Evolutionary conservation across 2,113 vertebrate species (phyloP).

Genomic region (Cyprinodon variegatus): DNA sequence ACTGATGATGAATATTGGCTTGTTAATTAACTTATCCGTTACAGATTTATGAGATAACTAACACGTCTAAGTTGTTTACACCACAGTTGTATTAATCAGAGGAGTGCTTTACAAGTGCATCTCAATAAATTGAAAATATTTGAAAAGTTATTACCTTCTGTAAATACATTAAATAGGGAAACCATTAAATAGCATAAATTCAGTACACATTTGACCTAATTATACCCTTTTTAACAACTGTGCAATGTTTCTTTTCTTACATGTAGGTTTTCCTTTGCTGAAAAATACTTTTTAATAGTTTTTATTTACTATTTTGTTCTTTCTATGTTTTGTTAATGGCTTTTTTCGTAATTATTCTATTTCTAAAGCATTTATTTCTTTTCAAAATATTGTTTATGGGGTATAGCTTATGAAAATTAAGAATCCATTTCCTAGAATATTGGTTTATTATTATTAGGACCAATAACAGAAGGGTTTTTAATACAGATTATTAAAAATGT

Average conservation of each 20-base stretch:
- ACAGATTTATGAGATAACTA: conserved; percentile 54
- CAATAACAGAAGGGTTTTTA: not conserved
- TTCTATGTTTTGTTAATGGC: no score
- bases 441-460: not conserved
- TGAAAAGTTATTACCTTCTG: not conserved
- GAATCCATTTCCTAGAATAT: no score
- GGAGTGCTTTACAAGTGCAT: not conserved
- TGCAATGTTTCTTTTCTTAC: no score
- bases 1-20: conserved; percentile 47
- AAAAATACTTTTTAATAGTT: no score
- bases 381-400: no score
- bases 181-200: not conserved
- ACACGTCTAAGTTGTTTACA: conserved; percentile 49
- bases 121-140: not conserved
- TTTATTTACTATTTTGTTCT: no score
- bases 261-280: no score
- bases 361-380: no score
- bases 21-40: conserved; percentile 48
- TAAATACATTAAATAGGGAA: not conserved
- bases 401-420: no score
- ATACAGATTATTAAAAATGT: not conserved
- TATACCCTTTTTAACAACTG: no score
- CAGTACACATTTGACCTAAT: not conserved
- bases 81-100: conserved; percentile 51
- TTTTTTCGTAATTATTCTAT: no score